Evolutionary conservation across 2,113 vertebrate genomes (phyloP).

Genomic region (Myotis brandtii): DNA sequence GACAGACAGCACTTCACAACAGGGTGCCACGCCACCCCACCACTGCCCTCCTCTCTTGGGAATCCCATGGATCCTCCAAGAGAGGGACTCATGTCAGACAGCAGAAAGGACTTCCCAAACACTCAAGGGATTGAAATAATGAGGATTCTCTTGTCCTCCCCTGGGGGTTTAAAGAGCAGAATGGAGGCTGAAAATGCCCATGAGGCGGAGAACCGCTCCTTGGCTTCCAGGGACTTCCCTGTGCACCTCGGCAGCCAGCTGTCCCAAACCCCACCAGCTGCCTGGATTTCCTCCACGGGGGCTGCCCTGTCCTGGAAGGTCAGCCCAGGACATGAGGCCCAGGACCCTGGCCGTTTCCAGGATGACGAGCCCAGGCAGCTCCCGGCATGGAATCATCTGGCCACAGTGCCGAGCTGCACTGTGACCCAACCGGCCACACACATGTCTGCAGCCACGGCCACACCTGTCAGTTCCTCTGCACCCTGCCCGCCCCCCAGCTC

Average conservation of each 20-base stretch:
- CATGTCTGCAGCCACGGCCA: rapidly evolving
- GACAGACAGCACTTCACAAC: neutral
- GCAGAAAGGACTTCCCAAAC: constrained; percentile 24
- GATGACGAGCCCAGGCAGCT: neutral
- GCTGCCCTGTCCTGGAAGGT: constrained; percentile 50
- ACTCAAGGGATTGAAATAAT: neutral
- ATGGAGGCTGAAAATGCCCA: neutral
- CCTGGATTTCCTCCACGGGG: constrained; percentile 41
- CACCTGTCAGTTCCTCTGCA: neutral
- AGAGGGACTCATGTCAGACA: neutral
- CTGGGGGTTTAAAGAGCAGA: neutral
- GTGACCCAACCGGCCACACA: rapidly evolving
- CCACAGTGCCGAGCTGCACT: neutral
- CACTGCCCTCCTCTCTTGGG: neutral
- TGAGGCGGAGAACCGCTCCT: neutral
- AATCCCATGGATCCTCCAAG: neutral
- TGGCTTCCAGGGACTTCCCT: neutral
- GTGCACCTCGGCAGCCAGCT: constrained; percentile 58
- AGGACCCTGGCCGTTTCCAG: constrained; percentile 62
- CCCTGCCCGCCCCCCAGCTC: neutral
- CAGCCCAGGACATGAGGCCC: constrained; percentile 67
- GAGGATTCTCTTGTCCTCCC: neutral
- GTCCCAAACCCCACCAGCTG: constrained; percentile 65
- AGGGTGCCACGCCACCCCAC: neutral
- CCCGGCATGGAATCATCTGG: neutral